Evolutionary conservation across 2,113 vertebrate genomes (phyloP), one percentile per base, ranked within the genome.

Genomic region (Speoplatyrhinus poulsoni): DNA sequence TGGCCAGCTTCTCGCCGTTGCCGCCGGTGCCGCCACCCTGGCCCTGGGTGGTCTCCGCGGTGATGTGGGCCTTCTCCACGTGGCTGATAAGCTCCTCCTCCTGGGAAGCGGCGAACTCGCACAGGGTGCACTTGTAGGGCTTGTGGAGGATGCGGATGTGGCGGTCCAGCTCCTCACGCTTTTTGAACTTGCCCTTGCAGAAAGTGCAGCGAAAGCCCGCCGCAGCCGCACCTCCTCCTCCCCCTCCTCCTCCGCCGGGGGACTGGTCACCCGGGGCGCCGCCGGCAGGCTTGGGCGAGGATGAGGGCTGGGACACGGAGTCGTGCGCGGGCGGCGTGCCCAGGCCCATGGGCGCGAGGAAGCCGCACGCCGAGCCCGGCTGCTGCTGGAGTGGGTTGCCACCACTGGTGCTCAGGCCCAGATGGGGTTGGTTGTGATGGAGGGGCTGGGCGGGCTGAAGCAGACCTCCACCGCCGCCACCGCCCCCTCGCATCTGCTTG

Each of bases 161-260:
- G 32, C 98, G 94, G 32, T 99, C 98, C 67, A 98, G 88, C 87
- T 99, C 98, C 72, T 99, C 98, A 0, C 96, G 93, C 85, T 99
- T 99, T 92, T 98, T 99, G 83, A 99, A 99, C 87, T 99, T 99
- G 79, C 98, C 98, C 90, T 99, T 98, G 92, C 98, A 99, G 82
- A 98, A 99, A 0, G 98, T 98, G 90, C 98, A 99, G 57, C 96
- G 93, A 88, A 98, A 99, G 59, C 97, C 98, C 0, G 94, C 91
- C 0, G 94, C 90, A 1, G 93, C 26, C 26, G 2, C 26, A 26
- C 26, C 26, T 26, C 26, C 26, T 26, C 26, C 26, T 26, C 26
- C 26, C 3, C 98, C 0, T 94, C 91, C 26, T 26, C 26, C 26
- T 26, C 98, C 0, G 94, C 91, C 0, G 94, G 90, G 1, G 93